These are phyloP conservation scores for Mamestra configurata DNA, from an alignment of 1,140 invertebrate species.

Conservation along the genomic window DNA sequence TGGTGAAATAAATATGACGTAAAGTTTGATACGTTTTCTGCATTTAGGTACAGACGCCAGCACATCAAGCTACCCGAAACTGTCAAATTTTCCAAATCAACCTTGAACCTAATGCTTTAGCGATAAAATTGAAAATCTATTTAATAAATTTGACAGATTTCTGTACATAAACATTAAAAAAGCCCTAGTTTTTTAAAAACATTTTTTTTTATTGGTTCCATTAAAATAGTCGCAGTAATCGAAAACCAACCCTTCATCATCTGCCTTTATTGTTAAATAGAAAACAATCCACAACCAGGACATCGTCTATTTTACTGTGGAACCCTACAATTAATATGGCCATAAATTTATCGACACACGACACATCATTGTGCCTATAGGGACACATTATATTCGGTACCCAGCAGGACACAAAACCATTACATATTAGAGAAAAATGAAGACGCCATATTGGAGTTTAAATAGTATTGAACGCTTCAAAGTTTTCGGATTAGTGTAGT, in stretches of 20 bases:
- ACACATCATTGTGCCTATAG: slow-evolving; percentile 38
- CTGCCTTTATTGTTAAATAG: slow-evolving; percentile 54
- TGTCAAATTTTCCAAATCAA: too few species aligned
- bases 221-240: neutral
- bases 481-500: too few species aligned
- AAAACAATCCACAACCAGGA: slow-evolving; percentile 62
- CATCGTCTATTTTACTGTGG: slow-evolving; percentile 63
- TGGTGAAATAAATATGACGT: neutral
- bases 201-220: too few species aligned
- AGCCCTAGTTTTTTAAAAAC: too few species aligned
- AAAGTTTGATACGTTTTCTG: neutral
- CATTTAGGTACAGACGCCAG: too few species aligned
- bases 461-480: neutral
- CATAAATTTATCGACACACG: slow-evolving; percentile 64
- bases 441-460: neutral
- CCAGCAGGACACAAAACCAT: slow-evolving; percentile 39
- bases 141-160: too few species aligned
- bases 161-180: too few species aligned
- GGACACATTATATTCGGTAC: slow-evolving; percentile 41
- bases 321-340: slow-evolving; percentile 67
- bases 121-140: too few species aligned
- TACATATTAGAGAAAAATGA: neutral
- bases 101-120: too few species aligned
- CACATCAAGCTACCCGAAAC: too few species aligned
- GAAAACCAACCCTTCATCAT: slow-evolving; percentile 29